A percentile compares a stretch with the other conserved stretches of the same genome.
phyloP scores from a whole-genome alignment of 2,797 vertebrate species.

The Sebastiscus tertius region DNA sequence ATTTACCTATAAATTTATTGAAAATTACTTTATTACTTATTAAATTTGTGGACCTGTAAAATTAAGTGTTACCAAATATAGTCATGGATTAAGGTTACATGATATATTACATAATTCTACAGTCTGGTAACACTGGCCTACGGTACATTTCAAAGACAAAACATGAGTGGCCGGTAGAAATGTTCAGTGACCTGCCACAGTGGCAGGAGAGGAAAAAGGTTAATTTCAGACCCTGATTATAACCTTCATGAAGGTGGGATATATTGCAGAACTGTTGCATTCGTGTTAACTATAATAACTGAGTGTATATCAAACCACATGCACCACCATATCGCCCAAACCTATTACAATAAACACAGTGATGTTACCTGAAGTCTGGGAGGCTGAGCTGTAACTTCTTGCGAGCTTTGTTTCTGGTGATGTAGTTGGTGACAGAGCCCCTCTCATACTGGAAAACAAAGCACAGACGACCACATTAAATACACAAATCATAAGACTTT shows the following conservation, averaged over 20 bases:
- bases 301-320: neutral
- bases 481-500: neutral
- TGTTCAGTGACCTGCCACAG: too few species aligned
- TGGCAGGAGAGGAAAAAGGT: too few species aligned
- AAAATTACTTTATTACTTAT: too few species aligned
- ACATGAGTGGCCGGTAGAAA: too few species aligned
- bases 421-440: slow-evolving; percentile 94
- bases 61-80: too few species aligned
- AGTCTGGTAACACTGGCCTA: too few species aligned
- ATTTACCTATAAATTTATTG: too few species aligned
- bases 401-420: slow-evolving; percentile 94
- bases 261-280: neutral
- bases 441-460: slow-evolving; percentile 86
- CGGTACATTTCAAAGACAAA: too few species aligned
- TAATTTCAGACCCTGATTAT: too few species aligned
- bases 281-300: neutral
- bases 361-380: slow-evolving; percentile 91
- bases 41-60: too few species aligned
- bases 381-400: slow-evolving; percentile 96
- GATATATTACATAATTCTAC: too few species aligned
- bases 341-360: neutral
- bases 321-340: fast-evolving
- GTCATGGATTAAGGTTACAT: too few species aligned
- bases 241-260: neutral
- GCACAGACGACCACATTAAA: neutral